Evolutionary conservation across 2,797 vertebrate genomes (phyloP).

Genomic region (Microtus agrestis): DNA sequence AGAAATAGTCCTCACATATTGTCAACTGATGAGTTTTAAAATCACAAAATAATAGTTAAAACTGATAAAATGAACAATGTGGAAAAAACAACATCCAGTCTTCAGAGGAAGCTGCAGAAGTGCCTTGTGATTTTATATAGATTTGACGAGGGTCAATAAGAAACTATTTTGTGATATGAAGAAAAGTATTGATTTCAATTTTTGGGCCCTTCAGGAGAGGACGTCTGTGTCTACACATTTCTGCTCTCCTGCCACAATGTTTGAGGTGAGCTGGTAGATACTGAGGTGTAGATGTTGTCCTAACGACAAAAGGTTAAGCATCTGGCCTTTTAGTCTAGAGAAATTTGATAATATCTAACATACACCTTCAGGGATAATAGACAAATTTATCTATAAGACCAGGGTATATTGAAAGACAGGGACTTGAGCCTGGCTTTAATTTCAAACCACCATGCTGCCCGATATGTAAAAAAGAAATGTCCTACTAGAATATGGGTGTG

Average conservation of each 20-base stretch:
- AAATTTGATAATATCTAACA: too few relatives aligned
- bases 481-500: background rate
- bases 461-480: background rate
- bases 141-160: background rate
- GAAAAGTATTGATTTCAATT: background rate
- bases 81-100: background rate
- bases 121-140: background rate
- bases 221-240: rapidly evolving
- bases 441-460: background rate
- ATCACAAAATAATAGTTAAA: background rate
- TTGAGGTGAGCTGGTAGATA: background rate
- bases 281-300: background rate
- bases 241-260: background rate
- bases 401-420: rapidly evolving
- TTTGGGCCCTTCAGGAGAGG: background rate
- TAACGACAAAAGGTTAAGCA: background rate
- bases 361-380: rapidly evolving
- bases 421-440: background rate
- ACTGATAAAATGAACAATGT: background rate
- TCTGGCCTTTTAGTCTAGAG: background rate
- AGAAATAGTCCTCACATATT: background rate
- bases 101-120: background rate
- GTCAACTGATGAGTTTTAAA: background rate
- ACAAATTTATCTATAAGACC: too few relatives aligned
- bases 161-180: background rate